phyloP scores from a whole-genome alignment of 2,888 invertebrate species.

The Mycalesis mineus region DNA sequence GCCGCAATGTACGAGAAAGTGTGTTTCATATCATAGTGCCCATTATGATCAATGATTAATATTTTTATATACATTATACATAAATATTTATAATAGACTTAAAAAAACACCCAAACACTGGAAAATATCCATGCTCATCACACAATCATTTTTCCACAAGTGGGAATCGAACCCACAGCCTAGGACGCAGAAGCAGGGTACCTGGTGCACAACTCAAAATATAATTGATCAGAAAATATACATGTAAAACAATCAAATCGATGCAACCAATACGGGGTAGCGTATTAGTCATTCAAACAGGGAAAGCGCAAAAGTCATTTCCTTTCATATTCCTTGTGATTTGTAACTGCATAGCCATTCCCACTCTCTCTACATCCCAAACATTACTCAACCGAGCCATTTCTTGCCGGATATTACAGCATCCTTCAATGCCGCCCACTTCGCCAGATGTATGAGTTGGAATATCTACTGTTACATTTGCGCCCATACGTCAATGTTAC shows the following conservation, averaged over 20 bases:
- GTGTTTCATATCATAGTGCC: too few species aligned
- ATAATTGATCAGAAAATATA: too few species aligned
- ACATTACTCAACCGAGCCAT: slow-evolving; percentile 41
- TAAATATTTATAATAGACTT: too few species aligned
- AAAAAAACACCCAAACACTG: too few species aligned
- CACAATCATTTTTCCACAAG: too few species aligned
- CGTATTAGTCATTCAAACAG: not conserved
- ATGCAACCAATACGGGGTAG: not conserved
- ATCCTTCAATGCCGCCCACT: slow-evolving; percentile 60
- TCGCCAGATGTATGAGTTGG: slow-evolving; percentile 47
- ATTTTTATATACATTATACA: too few species aligned
- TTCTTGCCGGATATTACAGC: slow-evolving; percentile 66
- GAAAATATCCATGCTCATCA: too few species aligned
- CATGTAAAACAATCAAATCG: not conserved
- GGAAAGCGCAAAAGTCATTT: slow-evolving; percentile 11
- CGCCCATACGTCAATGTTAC: not conserved
- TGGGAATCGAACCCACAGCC: too few species aligned
- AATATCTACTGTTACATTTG: slow-evolving; percentile 15
- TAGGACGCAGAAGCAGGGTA: too few species aligned
- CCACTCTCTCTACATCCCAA: slow-evolving; percentile 27
- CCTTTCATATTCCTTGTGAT: slow-evolving; percentile 20
- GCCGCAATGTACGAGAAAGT: too few species aligned
- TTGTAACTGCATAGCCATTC: slow-evolving; percentile 26
- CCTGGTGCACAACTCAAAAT: too few species aligned
- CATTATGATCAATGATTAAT: too few species aligned